Percentiles rank a stretch among this genome's conserved stretches.
Conservation (phyloP, 2,113 vertebrate species). For the Maccullochella peelii region DNA sequence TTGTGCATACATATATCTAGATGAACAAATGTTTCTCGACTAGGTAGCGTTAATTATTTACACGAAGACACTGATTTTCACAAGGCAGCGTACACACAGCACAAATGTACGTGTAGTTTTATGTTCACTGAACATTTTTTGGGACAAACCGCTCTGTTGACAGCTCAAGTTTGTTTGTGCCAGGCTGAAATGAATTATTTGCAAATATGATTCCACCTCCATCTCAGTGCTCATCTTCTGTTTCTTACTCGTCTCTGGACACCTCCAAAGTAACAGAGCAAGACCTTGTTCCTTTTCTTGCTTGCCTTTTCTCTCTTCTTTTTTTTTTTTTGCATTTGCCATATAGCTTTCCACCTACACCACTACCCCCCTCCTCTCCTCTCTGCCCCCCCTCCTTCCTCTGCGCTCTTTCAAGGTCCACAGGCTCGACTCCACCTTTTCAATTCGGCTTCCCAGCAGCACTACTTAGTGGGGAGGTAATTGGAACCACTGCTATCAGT, state of each 20-base stretch:
- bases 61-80: neutral
- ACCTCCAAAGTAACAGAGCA: conserved; percentile 71
- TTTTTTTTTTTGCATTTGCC: conserved; percentile 59
- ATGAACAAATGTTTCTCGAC: neutral
- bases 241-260: conserved; percentile 12
- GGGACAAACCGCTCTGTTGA: neutral
- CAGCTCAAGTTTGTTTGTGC: neutral
- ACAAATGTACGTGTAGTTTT: neutral
- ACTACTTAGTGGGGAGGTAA: conserved; percentile 86
- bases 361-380: neutral
- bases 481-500: conserved; percentile 86
- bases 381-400: conserved; percentile 51
- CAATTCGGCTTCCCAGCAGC: conserved; percentile 83
- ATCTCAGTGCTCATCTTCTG: neutral
- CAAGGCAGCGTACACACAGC: neutral
- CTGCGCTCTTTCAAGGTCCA: conserved; percentile 83
- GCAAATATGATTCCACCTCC: neutral
- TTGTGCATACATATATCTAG: too few relatives aligned
- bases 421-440: conserved; percentile 84
- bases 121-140: neutral
- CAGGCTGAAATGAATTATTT: neutral
- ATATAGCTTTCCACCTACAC: conserved; percentile 57
- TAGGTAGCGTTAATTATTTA: neutral
- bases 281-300: conserved; percentile 41
- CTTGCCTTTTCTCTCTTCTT: neutral